Percentiles rank a stretch among this genome's conserved stretches.
These are phyloP conservation scores for Diadumene lineata DNA, from an alignment of 92 coral and sea anemone species.

Conservation along the genomic window DNA sequence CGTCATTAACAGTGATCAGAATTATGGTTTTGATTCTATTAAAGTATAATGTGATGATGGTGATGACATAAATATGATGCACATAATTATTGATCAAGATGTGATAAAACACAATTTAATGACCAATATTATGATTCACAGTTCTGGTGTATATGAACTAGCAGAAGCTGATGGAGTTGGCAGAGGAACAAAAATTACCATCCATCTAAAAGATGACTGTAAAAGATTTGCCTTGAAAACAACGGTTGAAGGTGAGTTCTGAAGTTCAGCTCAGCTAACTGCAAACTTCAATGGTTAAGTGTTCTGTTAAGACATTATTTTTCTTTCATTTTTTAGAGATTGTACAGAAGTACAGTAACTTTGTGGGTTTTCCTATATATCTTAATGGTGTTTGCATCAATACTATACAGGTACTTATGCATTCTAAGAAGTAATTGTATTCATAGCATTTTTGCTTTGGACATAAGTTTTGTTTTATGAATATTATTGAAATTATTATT, in stretches of 20 bases:
- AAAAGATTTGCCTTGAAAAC: slow-evolving; percentile 87
- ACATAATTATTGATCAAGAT: too few species aligned
- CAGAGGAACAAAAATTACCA: slow-evolving; percentile 87
- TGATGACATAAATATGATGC: too few species aligned
- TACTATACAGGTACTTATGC: slow-evolving; percentile 78
- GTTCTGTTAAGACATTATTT: not conserved
- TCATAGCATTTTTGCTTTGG: too few species aligned
- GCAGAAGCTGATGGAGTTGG: slow-evolving; percentile 94
- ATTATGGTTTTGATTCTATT: too few species aligned
- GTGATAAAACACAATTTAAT: too few species aligned
- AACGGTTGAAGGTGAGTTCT: slow-evolving; percentile 81
- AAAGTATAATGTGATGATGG: too few species aligned
- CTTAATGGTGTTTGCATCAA: slow-evolving; percentile 92
- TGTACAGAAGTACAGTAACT: slow-evolving; percentile 91
- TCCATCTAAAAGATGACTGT: slow-evolving; percentile 86
- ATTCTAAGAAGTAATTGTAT: not conserved
- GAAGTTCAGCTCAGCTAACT: too few species aligned
- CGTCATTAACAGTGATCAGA: too few species aligned
- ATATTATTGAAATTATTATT: too few species aligned
- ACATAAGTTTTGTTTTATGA: too few species aligned
- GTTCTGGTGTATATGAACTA: slow-evolving; percentile 88
- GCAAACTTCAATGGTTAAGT: not conserved
- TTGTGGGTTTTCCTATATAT: slow-evolving; percentile 96
- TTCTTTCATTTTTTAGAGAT: slow-evolving; percentile 50
- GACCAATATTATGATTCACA: too few species aligned